Conservation (phyloP, 2,888 invertebrate genomes). For the Orchesella flavescens region DNA sequence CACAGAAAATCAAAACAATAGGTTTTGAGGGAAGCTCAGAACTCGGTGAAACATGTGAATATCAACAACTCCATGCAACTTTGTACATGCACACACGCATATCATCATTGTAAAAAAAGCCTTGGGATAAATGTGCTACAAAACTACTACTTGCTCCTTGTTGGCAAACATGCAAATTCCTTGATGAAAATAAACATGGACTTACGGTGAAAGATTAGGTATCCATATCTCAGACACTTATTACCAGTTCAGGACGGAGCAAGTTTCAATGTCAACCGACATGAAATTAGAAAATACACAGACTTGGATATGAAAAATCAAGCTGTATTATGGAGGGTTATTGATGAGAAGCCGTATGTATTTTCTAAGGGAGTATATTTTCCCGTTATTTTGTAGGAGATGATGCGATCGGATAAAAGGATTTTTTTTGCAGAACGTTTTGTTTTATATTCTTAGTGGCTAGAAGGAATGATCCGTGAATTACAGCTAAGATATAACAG, state of each 20-base stretch:
- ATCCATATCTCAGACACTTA: conserved; percentile 58
- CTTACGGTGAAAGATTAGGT: conserved; percentile 62
- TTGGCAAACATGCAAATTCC: conserved; percentile 61
- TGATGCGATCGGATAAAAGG: not conserved
- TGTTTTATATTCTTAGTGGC: conserved; percentile 6
- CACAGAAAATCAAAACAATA: too few species aligned
- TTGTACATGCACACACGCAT: not conserved
- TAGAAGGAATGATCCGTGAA: conserved; percentile 54
- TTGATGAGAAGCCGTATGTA: conserved; percentile 5
- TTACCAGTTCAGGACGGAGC: conserved; percentile 48
- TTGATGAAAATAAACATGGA: conserved; percentile 55
- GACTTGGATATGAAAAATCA: not conserved
- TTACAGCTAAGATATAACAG: conserved; percentile 27
- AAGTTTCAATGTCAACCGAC: conserved; percentile 56
- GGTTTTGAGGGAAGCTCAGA: too few species aligned
- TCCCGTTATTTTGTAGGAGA: not conserved
- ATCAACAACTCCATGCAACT: too few species aligned
- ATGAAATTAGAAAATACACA: conserved; percentile 20
- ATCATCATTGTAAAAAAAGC: conserved; percentile 16
- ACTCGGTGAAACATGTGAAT: too few species aligned
- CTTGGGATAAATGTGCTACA: conserved; percentile 41
- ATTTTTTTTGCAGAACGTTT: not conserved
- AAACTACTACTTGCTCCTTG: conserved; percentile 49
- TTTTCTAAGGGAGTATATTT: not conserved
- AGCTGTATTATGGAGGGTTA: not conserved